These are phyloP conservation scores for Linnaemya tessellans DNA, from an alignment of 2,888 invertebrate species.

Conservation along the genomic window DNA sequence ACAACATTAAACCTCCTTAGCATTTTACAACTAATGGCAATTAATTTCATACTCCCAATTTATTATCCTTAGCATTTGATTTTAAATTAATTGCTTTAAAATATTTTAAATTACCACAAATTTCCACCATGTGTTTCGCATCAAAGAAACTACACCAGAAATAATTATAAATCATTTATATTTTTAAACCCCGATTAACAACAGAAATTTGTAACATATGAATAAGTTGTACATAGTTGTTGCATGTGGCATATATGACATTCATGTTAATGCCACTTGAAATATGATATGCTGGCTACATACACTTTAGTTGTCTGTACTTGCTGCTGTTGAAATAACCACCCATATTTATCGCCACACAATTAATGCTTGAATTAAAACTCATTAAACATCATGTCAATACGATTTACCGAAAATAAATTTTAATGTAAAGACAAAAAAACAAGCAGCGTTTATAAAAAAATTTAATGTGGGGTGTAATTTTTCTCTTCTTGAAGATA, in stretches of 20 bases:
- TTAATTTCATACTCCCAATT: not conserved
- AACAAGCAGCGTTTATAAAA: not conserved
- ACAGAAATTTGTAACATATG: slow-evolving; percentile 23
- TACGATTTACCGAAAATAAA: slow-evolving; percentile 50
- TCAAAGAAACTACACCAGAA: not conserved
- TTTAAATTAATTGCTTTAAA: slow-evolving; percentile 27
- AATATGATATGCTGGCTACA: not conserved
- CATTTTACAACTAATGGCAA: not conserved
- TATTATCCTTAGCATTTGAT: slow-evolving; percentile 15
- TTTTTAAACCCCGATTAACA: not conserved
- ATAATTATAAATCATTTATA: not conserved
- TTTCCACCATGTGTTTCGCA: slow-evolving; percentile 28
- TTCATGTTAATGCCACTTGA: slow-evolving; percentile 41
- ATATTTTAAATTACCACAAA: slow-evolving; percentile 3
- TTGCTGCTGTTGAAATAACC: slow-evolving; percentile 3
- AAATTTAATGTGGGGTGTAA: not conserved
- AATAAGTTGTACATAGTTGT: slow-evolving; percentile 9
- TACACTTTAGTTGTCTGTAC: not conserved
- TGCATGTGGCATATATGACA: slow-evolving; percentile 37
- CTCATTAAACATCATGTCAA: slow-evolving; percentile 63
- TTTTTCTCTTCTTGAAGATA: not conserved
- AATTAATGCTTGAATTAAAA: slow-evolving; percentile 51
- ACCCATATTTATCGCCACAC: slow-evolving; percentile 53
- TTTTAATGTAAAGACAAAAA: slow-evolving; percentile 28
- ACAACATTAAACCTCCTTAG: not conserved